Percentiles rank a stretch among this genome's conserved stretches.
Evolutionary conservation across 2,888 invertebrate species (phyloP).

Genomic region (Autographa gamma): DNA sequence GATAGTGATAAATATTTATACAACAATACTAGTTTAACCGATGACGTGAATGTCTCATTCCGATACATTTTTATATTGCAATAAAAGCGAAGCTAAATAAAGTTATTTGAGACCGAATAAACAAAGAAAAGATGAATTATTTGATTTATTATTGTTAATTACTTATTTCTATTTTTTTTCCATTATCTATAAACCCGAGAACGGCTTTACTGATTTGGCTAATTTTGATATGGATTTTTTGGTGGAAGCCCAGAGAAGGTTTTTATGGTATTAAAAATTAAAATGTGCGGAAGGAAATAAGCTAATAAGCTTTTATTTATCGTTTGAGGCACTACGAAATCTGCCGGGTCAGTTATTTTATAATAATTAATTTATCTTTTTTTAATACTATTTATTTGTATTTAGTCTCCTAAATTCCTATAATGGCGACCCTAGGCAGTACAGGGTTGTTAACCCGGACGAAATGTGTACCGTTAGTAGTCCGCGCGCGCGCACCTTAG

Average conservation of each 20-base stretch:
- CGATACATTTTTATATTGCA: not conserved
- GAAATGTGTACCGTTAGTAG: constrained; percentile 60
- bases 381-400: not conserved
- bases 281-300: too few relatives aligned
- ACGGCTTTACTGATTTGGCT: too few relatives aligned
- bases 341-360: too few relatives aligned
- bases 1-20: not conserved
- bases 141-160: too few relatives aligned
- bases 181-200: too few relatives aligned
- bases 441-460: constrained; percentile 66
- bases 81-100: not conserved
- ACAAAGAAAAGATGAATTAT: too few relatives aligned
- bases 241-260: too few relatives aligned
- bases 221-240: too few relatives aligned
- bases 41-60: not conserved
- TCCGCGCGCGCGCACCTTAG: constrained; percentile 54
- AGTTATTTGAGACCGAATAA: not conserved
- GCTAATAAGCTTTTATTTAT: too few relatives aligned
- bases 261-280: too few relatives aligned
- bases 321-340: too few relatives aligned
- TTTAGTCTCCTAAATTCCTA: constrained; percentile 14
- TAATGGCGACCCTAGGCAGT: constrained; percentile 49
- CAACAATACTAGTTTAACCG: not conserved
- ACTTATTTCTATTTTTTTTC: too few relatives aligned
- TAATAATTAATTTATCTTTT: not conserved